A percentile compares a stretch with the other conserved stretches of the same genome.
These are phyloP conservation scores for Pelobates fuscus DNA, from an alignment of 2,113 vertebrate species.

Conservation along the genomic window DNA sequence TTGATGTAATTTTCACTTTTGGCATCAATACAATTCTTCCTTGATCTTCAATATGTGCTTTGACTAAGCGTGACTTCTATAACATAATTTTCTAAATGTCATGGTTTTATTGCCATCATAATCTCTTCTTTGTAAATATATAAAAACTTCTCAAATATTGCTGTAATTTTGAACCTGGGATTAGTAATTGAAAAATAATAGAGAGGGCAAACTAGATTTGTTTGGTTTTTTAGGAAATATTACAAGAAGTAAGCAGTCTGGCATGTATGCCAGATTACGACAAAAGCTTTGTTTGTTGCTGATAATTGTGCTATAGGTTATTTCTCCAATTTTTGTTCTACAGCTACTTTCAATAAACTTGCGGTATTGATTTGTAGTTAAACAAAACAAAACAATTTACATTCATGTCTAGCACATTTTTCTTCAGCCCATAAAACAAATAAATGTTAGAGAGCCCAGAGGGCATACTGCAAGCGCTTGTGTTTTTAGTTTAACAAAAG, in stretches of 20 bases:
- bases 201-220: conserved; percentile 18
- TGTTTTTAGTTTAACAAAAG: too few species aligned
- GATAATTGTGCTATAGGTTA: conserved; percentile 39
- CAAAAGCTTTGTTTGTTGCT: conserved; percentile 32
- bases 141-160: conserved; percentile 1
- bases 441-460: too few species aligned
- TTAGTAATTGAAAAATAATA: conserved; percentile 40
- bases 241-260: conserved; percentile 9
- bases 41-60: background rate
- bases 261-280: background rate
- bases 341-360: conserved; percentile 30
- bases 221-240: conserved; percentile 9
- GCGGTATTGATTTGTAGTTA: conserved; percentile 43
- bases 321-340: conserved; percentile 27
- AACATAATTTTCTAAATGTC: conserved; percentile 2
- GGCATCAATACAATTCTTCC: background rate
- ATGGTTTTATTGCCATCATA: conserved; percentile 1
- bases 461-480: too few species aligned
- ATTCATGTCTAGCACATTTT: conserved; percentile 23
- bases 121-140: background rate
- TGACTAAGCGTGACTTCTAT: conserved; percentile 18
- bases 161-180: conserved; percentile 16
- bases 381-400: conserved; percentile 40
- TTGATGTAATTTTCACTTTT: background rate
- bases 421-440: too few species aligned